phyloP scores from a whole-genome alignment of 2,888 invertebrate genomes.

The Coenonympha glycerion region DNA sequence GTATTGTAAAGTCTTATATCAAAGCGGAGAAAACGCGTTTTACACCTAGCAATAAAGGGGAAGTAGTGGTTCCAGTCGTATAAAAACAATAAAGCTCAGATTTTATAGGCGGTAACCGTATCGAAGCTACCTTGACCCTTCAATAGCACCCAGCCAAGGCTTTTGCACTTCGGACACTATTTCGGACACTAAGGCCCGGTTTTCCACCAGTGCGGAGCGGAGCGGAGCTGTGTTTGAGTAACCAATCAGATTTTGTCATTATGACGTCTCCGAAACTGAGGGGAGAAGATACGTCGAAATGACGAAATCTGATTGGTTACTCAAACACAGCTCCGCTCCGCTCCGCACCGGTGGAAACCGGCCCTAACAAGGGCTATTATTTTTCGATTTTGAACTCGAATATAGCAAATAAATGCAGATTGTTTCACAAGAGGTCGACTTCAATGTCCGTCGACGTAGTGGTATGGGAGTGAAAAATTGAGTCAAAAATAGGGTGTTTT shows the following conservation, averaged over 20 bases:
- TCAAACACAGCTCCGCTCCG: too few species aligned
- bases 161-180: too few species aligned
- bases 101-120: conserved; percentile 43
- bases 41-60: conserved; percentile 29
- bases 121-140: conserved; percentile 59
- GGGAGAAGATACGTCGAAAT: too few species aligned
- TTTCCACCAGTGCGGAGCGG: too few species aligned
- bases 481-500: conserved; percentile 1
- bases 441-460: background rate
- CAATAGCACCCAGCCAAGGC: conserved; percentile 50
- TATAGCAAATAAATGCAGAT: conserved; percentile 32
- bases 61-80: conserved; percentile 11
- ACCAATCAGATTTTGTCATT: too few species aligned
- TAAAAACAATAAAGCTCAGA: conserved; percentile 15
- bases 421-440: conserved; percentile 33
- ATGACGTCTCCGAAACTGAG: too few species aligned
- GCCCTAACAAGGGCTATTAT: too few species aligned
- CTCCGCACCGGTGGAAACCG: too few species aligned
- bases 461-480: conserved; percentile 5
- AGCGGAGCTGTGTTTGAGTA: too few species aligned
- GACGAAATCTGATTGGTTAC: too few species aligned
- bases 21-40: conserved; percentile 5
- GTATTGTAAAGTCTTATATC: conserved; percentile 8
- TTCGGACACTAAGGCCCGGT: too few species aligned
- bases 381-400: conserved; percentile 33